A percentile compares a stretch with the other conserved stretches of the same genome.
Evolutionary conservation across 2,888 invertebrate species (phyloP).

Genomic region (Gari tellinella): DNA sequence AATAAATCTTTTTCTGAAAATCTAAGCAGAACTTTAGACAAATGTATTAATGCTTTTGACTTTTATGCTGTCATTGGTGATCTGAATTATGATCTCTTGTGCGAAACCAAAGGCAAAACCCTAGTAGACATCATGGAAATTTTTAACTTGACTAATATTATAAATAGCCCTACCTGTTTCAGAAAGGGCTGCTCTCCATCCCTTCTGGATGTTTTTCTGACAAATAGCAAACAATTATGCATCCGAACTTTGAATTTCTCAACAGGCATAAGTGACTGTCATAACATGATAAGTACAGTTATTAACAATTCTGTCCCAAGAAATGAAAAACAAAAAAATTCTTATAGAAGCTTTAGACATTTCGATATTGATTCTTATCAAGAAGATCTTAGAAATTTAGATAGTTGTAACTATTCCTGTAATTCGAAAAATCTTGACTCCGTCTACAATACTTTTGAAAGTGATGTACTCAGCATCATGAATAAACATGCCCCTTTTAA

Average conservation of each 20-base stretch:
- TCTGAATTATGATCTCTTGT: too few relatives aligned
- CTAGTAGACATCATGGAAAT: conserved; percentile 22
- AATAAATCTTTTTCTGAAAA: neutral
- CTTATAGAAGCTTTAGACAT: conserved; percentile 18
- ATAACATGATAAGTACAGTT: conserved; percentile 22
- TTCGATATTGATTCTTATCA: conserved; percentile 20
- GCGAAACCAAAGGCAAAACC: too few relatives aligned
- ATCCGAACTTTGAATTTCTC: conserved; percentile 20
- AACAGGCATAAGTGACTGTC: too few relatives aligned
- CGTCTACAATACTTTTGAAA: too few relatives aligned
- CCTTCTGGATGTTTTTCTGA: conserved; percentile 18
- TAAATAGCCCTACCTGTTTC: too few relatives aligned
- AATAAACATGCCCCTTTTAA: too few relatives aligned
- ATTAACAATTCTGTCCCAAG: conserved; percentile 12
- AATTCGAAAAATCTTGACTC: too few relatives aligned
- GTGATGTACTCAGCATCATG: too few relatives aligned
- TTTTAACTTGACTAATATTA: conserved; percentile 35
- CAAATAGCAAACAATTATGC: conserved; percentile 11
- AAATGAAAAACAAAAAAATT: conserved; percentile 18
- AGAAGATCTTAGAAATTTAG: too few relatives aligned
- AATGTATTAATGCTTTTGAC: conserved; percentile 11
- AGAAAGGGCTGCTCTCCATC: too few relatives aligned
- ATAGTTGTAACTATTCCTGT: too few relatives aligned
- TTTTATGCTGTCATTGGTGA: too few relatives aligned
- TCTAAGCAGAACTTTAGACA: conserved; percentile 21